These are phyloP conservation scores for Andrena hattorfiana DNA, from an alignment of 2,888 invertebrate genomes.

Conservation along the genomic window DNA sequence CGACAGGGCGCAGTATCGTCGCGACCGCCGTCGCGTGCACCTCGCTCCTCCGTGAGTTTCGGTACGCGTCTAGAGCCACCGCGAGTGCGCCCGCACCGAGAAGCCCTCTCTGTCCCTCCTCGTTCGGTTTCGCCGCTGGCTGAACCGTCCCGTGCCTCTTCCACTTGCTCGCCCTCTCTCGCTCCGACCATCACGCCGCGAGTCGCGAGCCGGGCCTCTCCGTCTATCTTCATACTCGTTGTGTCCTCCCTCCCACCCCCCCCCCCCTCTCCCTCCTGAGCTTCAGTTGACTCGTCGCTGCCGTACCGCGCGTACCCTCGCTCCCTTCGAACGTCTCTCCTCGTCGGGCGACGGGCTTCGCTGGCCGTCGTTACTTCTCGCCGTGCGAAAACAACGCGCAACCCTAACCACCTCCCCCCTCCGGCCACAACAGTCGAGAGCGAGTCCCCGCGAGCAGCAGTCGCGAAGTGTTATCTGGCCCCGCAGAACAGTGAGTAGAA, in stretches of 20 bases:
- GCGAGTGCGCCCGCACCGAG: constrained; percentile 57
- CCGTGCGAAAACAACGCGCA: constrained; percentile 33
- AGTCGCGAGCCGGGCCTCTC: not conserved
- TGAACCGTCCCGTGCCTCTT: constrained; percentile 5
- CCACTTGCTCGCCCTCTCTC: not conserved
- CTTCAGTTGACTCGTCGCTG: not conserved
- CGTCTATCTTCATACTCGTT: not conserved
- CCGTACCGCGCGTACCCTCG: constrained; percentile 19
- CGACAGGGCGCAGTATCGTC: constrained; percentile 85
- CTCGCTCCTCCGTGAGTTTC: constrained; percentile 52
- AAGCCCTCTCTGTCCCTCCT: constrained; percentile 24
- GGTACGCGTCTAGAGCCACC: constrained; percentile 49
- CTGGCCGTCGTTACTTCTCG: constrained; percentile 1
- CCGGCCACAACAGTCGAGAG: constrained; percentile 27
- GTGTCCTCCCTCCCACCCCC: not conserved
- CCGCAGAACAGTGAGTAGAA: constrained; percentile 62
- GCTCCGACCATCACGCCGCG: not conserved
- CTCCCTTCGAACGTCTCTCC: not conserved
- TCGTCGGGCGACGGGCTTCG: constrained; percentile 26
- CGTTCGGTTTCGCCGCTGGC: constrained; percentile 9
- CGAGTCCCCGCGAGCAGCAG: constrained; percentile 41
- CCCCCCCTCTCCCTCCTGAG: too few species aligned
- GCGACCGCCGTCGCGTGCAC: constrained; percentile 83
- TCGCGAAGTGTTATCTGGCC: constrained; percentile 59
- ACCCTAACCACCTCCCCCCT: too few species aligned